phyloP scores from a whole-genome alignment of 2,113 vertebrate species.

The Piprites chloris region DNA sequence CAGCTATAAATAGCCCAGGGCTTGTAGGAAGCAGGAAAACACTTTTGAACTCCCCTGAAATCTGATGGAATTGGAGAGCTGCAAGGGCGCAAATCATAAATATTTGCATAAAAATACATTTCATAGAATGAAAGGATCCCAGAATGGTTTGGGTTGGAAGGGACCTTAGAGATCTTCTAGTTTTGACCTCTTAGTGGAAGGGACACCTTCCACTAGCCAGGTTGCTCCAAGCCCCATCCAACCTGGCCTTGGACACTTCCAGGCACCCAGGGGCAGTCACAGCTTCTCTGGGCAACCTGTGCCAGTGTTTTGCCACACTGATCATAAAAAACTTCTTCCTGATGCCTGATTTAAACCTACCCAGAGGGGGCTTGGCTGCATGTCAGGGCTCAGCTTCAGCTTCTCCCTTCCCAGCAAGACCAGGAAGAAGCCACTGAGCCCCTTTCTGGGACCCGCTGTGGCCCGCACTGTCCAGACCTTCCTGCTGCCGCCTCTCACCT shows the following conservation, averaged over 20 bases:
- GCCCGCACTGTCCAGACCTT: background rate
- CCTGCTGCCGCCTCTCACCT: background rate
- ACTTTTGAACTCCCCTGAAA: background rate
- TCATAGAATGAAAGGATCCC: background rate
- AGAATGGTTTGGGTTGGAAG: background rate
- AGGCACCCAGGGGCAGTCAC: background rate
- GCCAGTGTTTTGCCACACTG: background rate
- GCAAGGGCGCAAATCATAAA: background rate
- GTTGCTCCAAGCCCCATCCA: rapidly evolving
- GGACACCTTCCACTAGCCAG: rapidly evolving
- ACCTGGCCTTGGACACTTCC: background rate
- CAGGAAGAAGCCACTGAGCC: background rate
- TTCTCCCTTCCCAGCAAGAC: background rate
- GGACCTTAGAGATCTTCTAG: background rate
- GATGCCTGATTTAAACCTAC: background rate
- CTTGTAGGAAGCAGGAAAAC: background rate
- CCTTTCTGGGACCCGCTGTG: background rate
- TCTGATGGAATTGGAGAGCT: background rate
- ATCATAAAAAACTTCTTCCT: background rate
- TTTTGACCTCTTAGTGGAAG: background rate
- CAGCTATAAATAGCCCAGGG: background rate
- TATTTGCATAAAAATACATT: background rate
- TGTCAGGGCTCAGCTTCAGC: background rate
- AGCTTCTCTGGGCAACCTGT: background rate
- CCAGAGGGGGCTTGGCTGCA: background rate